Percentiles rank a stretch among this genome's conserved stretches.
These are phyloP conservation scores for Progne subis DNA, from an alignment of 2,113 vertebrate species.

Conservation along the genomic window DNA sequence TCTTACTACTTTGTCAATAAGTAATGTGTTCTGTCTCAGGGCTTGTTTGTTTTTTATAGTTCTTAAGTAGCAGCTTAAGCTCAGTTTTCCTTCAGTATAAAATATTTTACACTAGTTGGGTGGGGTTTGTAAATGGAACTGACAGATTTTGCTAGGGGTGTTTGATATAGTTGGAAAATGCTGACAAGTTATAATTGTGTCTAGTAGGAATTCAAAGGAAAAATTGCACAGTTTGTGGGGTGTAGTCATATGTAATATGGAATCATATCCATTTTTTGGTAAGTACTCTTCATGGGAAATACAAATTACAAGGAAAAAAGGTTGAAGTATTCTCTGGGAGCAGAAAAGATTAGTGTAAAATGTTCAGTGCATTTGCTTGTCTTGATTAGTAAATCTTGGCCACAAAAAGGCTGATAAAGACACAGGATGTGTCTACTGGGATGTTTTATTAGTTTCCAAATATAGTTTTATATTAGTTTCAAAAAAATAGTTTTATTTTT, in stretches of 20 bases:
- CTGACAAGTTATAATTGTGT: neutral
- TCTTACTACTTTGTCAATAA: neutral
- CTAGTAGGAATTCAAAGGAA: neutral
- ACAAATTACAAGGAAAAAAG: neutral
- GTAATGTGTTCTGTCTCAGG: neutral
- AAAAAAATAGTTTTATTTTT: neutral
- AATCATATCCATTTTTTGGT: neutral
- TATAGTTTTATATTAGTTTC: too few species aligned
- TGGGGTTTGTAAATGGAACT: neutral
- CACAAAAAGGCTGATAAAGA: neutral
- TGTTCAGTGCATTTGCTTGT: neutral
- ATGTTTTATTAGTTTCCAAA: too few species aligned
- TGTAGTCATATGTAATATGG: neutral
- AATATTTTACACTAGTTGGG: neutral
- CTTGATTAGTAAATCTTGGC: neutral
- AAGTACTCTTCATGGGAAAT: neutral
- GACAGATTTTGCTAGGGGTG: neutral
- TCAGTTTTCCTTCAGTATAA: neutral
- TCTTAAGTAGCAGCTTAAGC: neutral
- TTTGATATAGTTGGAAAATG: neutral
- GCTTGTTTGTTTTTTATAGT: neutral
- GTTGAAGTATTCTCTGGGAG: neutral
- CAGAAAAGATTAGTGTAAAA: neutral
- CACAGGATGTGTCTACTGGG: neutral
- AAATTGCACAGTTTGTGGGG: neutral